Conservation (phyloP, 2,797 vertebrate genomes). For the Poecilia velifera region DNA sequence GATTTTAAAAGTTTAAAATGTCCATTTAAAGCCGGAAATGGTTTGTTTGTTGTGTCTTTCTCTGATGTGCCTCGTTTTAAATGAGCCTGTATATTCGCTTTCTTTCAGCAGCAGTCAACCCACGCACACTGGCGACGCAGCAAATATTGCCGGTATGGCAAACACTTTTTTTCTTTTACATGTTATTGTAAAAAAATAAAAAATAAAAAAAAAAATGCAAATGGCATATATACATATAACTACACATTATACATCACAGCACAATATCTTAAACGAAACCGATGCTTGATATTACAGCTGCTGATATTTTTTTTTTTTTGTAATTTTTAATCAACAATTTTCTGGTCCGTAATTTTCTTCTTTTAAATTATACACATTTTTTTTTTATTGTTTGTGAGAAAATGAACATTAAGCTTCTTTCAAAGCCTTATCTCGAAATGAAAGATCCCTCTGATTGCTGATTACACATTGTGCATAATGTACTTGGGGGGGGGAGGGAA, state of each 20-base stretch:
- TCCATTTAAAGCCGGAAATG: not conserved
- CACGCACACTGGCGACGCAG: not conserved
- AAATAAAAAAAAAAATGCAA: no score
- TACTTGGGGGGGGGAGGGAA: constrained; percentile 1
- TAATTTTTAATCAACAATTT: constrained; percentile 18
- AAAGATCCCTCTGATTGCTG: constrained; percentile 73
- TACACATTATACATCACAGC: constrained; percentile 12
- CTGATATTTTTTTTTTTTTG: constrained; percentile 5
- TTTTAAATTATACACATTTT: constrained; percentile 47
- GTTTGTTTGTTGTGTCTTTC: not conserved
- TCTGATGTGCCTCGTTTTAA: not conserved
- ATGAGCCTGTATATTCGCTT: not conserved
- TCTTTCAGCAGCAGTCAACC: constrained; percentile 17
- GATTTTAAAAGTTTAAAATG: not conserved
- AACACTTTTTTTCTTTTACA: not conserved
- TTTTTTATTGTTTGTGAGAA: constrained; percentile 55
- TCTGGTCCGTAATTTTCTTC: constrained; percentile 45
- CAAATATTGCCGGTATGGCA: constrained; percentile 28
- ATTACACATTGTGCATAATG: constrained; percentile 66
- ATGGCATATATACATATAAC: not conserved
- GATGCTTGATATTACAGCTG: not conserved
- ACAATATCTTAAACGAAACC: constrained; percentile 8
- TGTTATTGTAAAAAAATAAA: not conserved
- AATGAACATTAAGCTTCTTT: constrained; percentile 21
- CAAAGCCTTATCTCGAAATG: constrained; percentile 40